Conservation (phyloP, 1,140 invertebrate species). For the Aphis craccivora region DNA sequence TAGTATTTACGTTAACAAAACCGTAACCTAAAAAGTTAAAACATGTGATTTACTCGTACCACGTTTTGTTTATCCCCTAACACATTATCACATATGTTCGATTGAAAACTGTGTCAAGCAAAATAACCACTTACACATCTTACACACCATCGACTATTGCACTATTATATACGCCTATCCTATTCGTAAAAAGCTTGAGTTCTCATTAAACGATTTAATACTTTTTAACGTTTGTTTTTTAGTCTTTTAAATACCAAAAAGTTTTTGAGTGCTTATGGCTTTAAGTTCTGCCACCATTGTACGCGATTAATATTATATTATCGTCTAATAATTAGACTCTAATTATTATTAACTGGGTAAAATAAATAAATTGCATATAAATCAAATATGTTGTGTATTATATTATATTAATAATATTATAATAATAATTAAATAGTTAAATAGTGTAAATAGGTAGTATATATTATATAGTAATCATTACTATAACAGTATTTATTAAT, state of each 20-base stretch:
- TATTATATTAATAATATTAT: not conserved
- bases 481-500: too few relatives aligned
- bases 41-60: not conserved
- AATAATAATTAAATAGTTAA: too few relatives aligned
- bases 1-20: not conserved
- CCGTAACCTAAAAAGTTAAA: not conserved
- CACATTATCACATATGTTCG: not conserved
- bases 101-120: not conserved
- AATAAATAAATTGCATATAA: not conserved
- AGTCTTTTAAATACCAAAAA: too few relatives aligned
- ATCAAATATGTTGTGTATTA: too few relatives aligned
- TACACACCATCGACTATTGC: not conserved
- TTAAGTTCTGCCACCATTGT: not conserved
- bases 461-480: not conserved
- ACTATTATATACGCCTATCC: not conserved
- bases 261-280: not conserved
- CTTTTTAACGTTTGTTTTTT: too few relatives aligned
- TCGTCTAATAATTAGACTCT: too few relatives aligned
- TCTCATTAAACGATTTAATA: too few relatives aligned
- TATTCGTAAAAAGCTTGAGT: too few relatives aligned
- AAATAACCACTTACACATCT: not conserved
- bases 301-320: too few relatives aligned
- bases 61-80: not conserved
- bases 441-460: too few relatives aligned
- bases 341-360: not conserved